These are phyloP conservation scores for Hippocampus guttulatus DNA, from an alignment of 2,113 vertebrate species.

Conservation along the genomic window DNA sequence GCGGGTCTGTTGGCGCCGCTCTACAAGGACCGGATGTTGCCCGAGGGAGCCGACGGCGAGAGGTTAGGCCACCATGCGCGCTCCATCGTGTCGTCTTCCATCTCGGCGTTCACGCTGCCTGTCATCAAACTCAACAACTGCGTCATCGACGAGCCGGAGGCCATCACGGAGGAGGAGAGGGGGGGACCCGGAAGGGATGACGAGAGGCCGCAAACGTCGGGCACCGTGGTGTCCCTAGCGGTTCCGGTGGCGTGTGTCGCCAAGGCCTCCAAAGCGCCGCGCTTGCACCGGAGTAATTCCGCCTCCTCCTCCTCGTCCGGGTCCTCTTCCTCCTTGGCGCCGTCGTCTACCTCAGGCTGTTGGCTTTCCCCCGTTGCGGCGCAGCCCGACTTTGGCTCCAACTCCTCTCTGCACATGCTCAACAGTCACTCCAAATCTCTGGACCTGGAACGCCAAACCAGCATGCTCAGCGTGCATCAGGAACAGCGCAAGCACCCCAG, in stretches of 20 bases:
- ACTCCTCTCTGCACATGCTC: constrained; percentile 87
- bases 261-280: constrained; percentile 75
- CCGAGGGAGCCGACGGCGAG: constrained; percentile 66
- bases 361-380: constrained; percentile 88
- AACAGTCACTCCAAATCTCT: constrained; percentile 94
- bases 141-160: constrained; percentile 93
- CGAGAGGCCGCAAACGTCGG: constrained; percentile 71
- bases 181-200: constrained; percentile 63
- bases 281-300: constrained; percentile 77
- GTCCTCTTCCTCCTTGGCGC: constrained; percentile 74
- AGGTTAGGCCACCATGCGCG: constrained; percentile 82
- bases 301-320: constrained; percentile 72
- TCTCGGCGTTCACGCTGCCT: constrained; percentile 93
- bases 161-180: constrained; percentile 85
- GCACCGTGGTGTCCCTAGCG: constrained; percentile 83
- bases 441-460: constrained; percentile 83
- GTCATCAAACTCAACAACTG: constrained; percentile 99
- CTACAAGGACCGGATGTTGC: constrained; percentile 75
- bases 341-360: constrained; percentile 79
- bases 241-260: constrained; percentile 76
- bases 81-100: constrained; percentile 94
- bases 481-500: constrained; percentile 96
- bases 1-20: constrained; percentile 78
- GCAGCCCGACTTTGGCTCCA: constrained; percentile 90
- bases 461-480: constrained; percentile 83